These are phyloP conservation scores for Scotopteryx bipunctaria DNA, from an alignment of 2,888 invertebrate species.

Conservation along the genomic window DNA sequence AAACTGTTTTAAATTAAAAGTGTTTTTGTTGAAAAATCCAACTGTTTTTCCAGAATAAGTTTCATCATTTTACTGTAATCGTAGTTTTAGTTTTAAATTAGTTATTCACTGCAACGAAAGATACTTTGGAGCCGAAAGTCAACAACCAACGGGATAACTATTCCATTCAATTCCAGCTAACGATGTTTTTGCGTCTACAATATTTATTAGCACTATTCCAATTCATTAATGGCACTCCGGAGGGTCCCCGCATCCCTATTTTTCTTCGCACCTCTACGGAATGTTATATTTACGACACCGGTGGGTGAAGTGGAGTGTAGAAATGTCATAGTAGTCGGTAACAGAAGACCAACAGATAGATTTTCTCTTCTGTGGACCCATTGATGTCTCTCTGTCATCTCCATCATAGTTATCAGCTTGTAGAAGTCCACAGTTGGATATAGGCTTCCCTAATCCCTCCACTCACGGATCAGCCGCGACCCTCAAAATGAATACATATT, in stretches of 20 bases:
- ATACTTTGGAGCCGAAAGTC: conserved; percentile 24
- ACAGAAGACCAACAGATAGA: conserved; percentile 15
- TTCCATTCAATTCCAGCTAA: conserved; percentile 38
- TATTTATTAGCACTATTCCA: conserved; percentile 58
- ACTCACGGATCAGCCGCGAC: no score
- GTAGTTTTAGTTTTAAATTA: no score
- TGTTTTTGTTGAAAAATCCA: no score
- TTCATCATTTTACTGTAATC: no score
- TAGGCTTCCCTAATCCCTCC: no score
- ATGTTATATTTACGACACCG: conserved; percentile 59
- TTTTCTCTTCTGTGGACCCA: no score
- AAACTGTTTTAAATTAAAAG: no score
- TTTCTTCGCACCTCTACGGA: conserved; percentile 58
- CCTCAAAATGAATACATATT: no score
- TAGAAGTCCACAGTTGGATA: no score
- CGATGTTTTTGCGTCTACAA: conserved; percentile 49
- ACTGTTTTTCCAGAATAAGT: no score
- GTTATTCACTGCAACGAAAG: conserved; percentile 2
- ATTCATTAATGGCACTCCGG: conserved; percentile 62
- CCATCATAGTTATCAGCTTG: no score
- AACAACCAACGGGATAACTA: conserved; percentile 28
- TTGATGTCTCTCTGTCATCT: no score
- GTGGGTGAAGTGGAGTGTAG: conserved; percentile 40
- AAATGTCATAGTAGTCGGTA: conserved; percentile 6
- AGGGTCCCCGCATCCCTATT: conserved; percentile 46